Percentiles rank a stretch among this genome's conserved stretches.
phyloP scores from a whole-genome alignment of 2,888 invertebrate genomes.

The Xylocampa areola region DNA sequence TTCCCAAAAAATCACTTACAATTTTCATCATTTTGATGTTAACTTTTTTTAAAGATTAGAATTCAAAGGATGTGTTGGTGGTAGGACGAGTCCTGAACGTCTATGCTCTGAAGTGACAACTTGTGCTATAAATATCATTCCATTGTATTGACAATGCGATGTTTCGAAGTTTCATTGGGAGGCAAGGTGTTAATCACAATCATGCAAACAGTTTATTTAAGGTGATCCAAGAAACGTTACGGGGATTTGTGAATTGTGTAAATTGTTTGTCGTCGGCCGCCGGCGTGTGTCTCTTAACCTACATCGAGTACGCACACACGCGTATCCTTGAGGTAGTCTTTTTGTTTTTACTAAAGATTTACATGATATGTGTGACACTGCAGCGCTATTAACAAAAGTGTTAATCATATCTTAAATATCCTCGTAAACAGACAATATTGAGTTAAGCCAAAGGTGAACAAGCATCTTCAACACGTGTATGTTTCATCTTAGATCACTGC shows the following conservation, averaged over 20 bases:
- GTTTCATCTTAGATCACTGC: slow-evolving; percentile 16
- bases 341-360: slow-evolving; percentile 42
- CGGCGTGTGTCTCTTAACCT: slow-evolving; percentile 72
- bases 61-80: slow-evolving; percentile 68
- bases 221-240: slow-evolving; percentile 84
- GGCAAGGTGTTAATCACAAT: slow-evolving; percentile 87
- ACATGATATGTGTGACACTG: slow-evolving; percentile 37
- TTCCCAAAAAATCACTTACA: slow-evolving; percentile 70
- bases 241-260: slow-evolving; percentile 85
- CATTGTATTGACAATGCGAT: slow-evolving; percentile 80
- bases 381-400: slow-evolving; percentile 29
- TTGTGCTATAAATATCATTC: slow-evolving; percentile 84
- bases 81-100: slow-evolving; percentile 77
- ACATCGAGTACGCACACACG: slow-evolving; percentile 57
- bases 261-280: slow-evolving; percentile 75
- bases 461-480: neutral
- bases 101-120: slow-evolving; percentile 73
- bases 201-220: slow-evolving; percentile 86
- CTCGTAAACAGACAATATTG: slow-evolving; percentile 24
- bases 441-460: slow-evolving; percentile 1
- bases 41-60: slow-evolving; percentile 27
- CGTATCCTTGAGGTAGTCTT: slow-evolving; percentile 42
- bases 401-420: slow-evolving; percentile 33
- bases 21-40: slow-evolving; percentile 82
- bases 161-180: slow-evolving; percentile 85